Evolutionary conservation across 2,888 invertebrate species (phyloP).

Genomic region (Coelinius sp.): DNA sequence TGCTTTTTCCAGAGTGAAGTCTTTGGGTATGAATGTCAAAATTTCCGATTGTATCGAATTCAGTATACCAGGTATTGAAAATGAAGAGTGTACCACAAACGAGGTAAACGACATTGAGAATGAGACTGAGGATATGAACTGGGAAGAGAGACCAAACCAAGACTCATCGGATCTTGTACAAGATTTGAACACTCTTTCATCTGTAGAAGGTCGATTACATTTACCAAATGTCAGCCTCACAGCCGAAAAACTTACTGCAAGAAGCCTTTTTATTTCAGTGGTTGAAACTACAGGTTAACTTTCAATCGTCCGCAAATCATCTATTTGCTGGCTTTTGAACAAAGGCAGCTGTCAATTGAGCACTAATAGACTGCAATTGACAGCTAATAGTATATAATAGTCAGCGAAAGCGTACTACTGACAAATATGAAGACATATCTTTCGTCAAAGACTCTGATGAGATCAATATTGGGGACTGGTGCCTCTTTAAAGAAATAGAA

Average conservation of each 20-base stretch:
- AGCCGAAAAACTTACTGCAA: background rate
- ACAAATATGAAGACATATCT: background rate
- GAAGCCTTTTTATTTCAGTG: background rate
- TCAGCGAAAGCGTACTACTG: too few species aligned
- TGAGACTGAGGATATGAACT: background rate
- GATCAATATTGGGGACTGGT: background rate
- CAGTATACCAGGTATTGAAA: background rate
- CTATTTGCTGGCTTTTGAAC: background rate
- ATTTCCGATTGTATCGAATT: too few species aligned
- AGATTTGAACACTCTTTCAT: background rate
- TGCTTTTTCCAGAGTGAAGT: too few species aligned
- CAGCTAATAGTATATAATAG: too few species aligned
- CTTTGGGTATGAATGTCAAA: too few species aligned
- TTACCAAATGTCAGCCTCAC: background rate
- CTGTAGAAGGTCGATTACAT: background rate
- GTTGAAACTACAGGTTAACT: background rate
- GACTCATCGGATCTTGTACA: background rate
- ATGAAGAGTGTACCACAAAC: background rate
- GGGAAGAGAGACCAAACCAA: background rate
- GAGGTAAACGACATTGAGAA: background rate
- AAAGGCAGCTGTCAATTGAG: background rate
- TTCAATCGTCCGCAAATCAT: background rate
- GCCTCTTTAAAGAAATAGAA: background rate
- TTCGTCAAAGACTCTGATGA: background rate
- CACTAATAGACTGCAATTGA: too few species aligned